These are phyloP conservation scores for Pantelozetes paolii DNA, from an alignment of 2,888 invertebrate species.

Conservation along the genomic window DNA sequence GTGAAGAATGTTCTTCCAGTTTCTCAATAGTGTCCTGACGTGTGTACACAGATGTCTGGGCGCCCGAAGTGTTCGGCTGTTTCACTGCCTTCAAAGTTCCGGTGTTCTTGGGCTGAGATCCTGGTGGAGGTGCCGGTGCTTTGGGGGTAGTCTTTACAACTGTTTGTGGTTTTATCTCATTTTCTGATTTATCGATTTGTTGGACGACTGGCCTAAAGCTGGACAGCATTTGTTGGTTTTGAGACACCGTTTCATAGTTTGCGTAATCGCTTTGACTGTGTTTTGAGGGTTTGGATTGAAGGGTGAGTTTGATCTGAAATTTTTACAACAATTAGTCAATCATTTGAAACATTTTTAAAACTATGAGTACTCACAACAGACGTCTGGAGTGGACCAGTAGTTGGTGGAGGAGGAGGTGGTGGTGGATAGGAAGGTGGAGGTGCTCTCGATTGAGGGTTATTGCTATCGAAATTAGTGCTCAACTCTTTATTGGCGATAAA, in stretches of 20 bases:
- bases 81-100: neutral
- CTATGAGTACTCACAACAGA: constrained; percentile 38
- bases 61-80: constrained; percentile 7
- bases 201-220: constrained; percentile 71
- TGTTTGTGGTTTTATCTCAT: too few relatives aligned
- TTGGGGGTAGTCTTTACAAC: neutral
- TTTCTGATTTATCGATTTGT: constrained; percentile 55
- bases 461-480: neutral
- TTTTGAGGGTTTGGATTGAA: constrained; percentile 22
- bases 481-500: constrained; percentile 4
- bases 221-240: constrained; percentile 75
- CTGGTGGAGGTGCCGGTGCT: constrained; percentile 32
- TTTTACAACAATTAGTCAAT: neutral
- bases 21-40: constrained; percentile 41
- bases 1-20: constrained; percentile 49
- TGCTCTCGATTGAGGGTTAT: constrained; percentile 48
- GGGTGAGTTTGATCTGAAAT: constrained; percentile 37
- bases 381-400: constrained; percentile 48
- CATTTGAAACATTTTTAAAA: too few relatives aligned
- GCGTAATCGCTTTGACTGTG: neutral
- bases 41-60: constrained; percentile 36
- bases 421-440: constrained; percentile 78
- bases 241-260: constrained; percentile 60
- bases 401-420: constrained; percentile 70
- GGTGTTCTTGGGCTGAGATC: neutral